Evolutionary conservation across 1,140 invertebrate species (phyloP), one percentile per base, ranked within the genome.

Genomic region (Hyles vespertilio): DNA sequence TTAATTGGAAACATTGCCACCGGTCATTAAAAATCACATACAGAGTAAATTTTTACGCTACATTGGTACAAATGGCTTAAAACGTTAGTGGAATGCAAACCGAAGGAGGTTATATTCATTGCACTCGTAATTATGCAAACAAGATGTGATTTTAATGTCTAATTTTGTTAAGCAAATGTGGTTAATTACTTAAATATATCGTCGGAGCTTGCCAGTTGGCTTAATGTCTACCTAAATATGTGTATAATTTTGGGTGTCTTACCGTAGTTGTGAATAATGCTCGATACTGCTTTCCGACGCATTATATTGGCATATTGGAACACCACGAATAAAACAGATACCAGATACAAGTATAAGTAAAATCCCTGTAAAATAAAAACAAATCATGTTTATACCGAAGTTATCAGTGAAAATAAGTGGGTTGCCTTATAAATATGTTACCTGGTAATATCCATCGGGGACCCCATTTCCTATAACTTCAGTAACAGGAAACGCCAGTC

Each of bases 301-400:
- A 88, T 79, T 63, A 85, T 82, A 58, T 93, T 95, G 2, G 93
- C 91, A 74, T 96, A 96, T 78, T 96, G 94, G 70, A 95, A 95
- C 55, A 95, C 89, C n/a, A 97, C 92, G 84, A 97, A 97, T 6
- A 92, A 65, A 5, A 97, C 92, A 65, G 94, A 95, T 43, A 92
- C 92, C 44, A 93, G 79, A 75, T 96, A 97, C 45, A 97, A 88
- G 77, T 96, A 97, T 11, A 96, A 88, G 79, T 96, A 97, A 79
- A 96, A 97, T 32, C 93, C 94, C 94, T 96, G 90, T 45, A 91
- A 91, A 73, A 67, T 67, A 61, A 58, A 65, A 58, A 10, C 12
- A 63, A 11, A 49, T 33, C 36, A 53, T 22, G 22, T 52, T 0
- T 34, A n/a, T 9, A n/a, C 11, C 36, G 3, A n/a, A 34, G 32